Evolutionary conservation across 1,140 invertebrate species (phyloP), one percentile per base, ranked within the genome.

Genomic region (Metaphire vulgaris): DNA sequence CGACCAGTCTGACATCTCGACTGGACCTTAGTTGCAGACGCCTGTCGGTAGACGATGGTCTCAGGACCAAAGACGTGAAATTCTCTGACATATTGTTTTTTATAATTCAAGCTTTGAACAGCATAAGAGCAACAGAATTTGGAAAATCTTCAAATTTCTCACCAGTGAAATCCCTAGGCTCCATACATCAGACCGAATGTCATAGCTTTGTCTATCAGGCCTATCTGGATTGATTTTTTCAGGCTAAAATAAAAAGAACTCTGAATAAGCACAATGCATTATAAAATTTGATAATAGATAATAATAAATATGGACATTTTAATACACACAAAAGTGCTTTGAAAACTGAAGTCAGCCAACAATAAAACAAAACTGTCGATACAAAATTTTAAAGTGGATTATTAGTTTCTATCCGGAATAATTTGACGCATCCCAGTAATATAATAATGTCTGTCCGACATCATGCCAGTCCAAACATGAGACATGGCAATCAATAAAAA

Each of bases 161-260:
- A 99, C 94, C 81, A 99, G 88, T 69, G 96, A 97, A 80, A 99
- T 98, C 80, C 97, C 97, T 77, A 99, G 89, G 83, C 95, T 97
- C 97, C 97, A 99, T 29, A 99, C 96, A 89, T 99, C 97, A n/a
- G 97, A 96, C 80, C 97, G 90, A 82, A 99, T 97, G 87, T 99
- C 97, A 86, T 99, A 99, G 77, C 85, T 82, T 26, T 84, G 83
- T 6, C 84, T 83, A 64, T 86, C 85, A 74, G 86, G 86, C 74
- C 84, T 80, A 74, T 86, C 85, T 67, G 86, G 86, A 83, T 86
- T 77, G 34, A 81, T 73, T 64, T 34, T 33, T 41, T 73, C 72
- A 21, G 72, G 72, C 72, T 73, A 34, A 56, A 21, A 56, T 1
- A 56, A n/a, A n/a, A n/a, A n/a, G n/a, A n/a, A n/a, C n/a, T n/a